Evolutionary conservation across 2,888 invertebrate genomes (phyloP).

Genomic region (Conus canariensis): DNA sequence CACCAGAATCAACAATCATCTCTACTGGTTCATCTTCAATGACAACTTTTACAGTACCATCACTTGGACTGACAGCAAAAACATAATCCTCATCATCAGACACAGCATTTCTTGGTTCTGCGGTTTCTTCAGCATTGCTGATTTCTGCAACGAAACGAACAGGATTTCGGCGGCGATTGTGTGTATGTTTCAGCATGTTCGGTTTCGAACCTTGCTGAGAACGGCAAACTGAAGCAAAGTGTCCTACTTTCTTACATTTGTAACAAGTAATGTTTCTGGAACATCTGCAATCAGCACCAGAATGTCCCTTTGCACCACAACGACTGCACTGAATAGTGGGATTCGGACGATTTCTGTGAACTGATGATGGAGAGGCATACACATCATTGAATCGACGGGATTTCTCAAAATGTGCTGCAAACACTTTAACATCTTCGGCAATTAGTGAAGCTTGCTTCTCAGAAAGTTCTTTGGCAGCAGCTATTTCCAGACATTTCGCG

Average conservation of each 20-base stretch:
- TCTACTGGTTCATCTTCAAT: not conserved
- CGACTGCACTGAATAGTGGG: not conserved
- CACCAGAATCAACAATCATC: not conserved
- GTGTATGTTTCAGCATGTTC: not conserved
- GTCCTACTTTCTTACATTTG: not conserved
- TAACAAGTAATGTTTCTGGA: not conserved
- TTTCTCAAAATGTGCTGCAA: not conserved
- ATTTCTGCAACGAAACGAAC: not conserved
- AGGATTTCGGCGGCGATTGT: too few relatives aligned
- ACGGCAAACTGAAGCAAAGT: not conserved
- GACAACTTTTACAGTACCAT: not conserved
- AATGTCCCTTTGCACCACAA: not conserved
- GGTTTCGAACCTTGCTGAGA: too few relatives aligned
- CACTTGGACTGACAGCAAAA: not conserved
- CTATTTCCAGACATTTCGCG: not conserved
- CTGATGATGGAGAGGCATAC: too few relatives aligned
- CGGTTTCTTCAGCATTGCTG: too few relatives aligned
- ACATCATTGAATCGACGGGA: not conserved
- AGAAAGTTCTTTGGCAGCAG: not conserved
- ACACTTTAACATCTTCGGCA: not conserved
- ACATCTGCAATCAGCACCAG: not conserved
- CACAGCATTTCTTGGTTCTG: not conserved
- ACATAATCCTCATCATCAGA: not conserved
- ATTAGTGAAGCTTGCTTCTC: not conserved
- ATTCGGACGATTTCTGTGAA: too few relatives aligned